Evolutionary conservation across 2,113 vertebrate species (phyloP), one percentile per base, ranked within the genome.

Genomic region (Hippocampus guttulatus): DNA sequence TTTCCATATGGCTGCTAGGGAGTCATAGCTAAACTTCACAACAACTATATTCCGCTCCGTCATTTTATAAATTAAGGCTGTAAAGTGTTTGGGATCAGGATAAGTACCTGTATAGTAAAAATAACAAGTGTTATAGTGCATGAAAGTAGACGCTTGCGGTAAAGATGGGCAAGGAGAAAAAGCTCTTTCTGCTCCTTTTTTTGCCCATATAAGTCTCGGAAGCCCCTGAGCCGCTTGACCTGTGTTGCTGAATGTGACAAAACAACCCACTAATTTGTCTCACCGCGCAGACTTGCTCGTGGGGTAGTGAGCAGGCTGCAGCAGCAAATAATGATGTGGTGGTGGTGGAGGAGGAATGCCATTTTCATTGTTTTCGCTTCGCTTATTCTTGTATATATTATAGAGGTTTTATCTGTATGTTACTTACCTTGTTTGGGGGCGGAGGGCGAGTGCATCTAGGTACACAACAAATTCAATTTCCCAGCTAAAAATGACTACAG

Each of bases 231-330:
- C 57, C 75, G 75, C 87, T 83, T 79, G 80, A 77, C 58, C 61
- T 71, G 86, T 81, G 85, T 85, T 79, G 73, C 68, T 70, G 75
- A 54, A 67, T 73, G 74, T 81, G 78, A 84, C 78, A 79, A 79
- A 81, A 84, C 76, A 38, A 77, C 74, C 74, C 77, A 63, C 67
- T 71, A 61, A 78, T 85, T 80, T 80, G 73, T 84, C 70, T 85
- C 68, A 78, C 71, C 21, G 74, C 67, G 40, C 74, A 79, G 68
- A 71, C 71, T 68, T 67, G 60, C 73, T 78, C 69, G 74, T 51
- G 14, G 52, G 68, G 60, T 64, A 70, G 66, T 77, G 38, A 33
- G 71, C 21, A 47, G 62, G 49, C 81, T 69, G 6, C 33, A 78
- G 52, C 63, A 61, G 77, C 3, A 49, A 70, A 78, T 89, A 81